phyloP scores from a whole-genome alignment of 2,888 invertebrate genomes.

The Parnassius orleans region DNA sequence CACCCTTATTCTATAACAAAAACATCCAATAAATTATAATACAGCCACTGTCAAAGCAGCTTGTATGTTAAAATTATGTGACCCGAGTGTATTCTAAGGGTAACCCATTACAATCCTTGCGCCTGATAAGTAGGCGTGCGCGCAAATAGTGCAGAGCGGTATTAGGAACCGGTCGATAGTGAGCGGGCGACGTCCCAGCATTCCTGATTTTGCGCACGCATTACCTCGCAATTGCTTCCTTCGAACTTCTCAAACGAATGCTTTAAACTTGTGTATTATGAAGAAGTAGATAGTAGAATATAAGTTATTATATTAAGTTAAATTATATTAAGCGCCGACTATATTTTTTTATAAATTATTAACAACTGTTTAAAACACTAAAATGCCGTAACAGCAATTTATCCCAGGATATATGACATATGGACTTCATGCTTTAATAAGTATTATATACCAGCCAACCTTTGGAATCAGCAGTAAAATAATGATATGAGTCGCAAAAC shows the following conservation, averaged over 20 bases:
- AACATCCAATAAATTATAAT: conserved; percentile 11
- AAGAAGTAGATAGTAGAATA: too few relatives aligned
- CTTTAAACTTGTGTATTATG: not conserved
- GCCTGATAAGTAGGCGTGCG: conserved; percentile 30
- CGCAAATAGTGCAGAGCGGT: conserved; percentile 44
- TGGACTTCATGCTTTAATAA: too few relatives aligned
- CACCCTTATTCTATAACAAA: too few relatives aligned
- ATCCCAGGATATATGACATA: too few relatives aligned
- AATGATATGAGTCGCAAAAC: too few relatives aligned
- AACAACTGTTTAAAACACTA: too few relatives aligned
- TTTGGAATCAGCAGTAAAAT: too few relatives aligned
- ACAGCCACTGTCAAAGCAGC: conserved; percentile 10
- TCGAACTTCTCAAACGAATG: conserved; percentile 20
- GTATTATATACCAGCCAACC: too few relatives aligned
- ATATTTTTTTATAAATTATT: too few relatives aligned
- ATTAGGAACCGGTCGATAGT: conserved; percentile 61
- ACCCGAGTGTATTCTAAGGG: conserved; percentile 11
- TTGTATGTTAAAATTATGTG: conserved; percentile 18
- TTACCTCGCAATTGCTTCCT: conserved; percentile 19
- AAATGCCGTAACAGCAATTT: too few relatives aligned
- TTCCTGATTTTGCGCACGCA: conserved; percentile 61
- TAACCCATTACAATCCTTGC: conserved; percentile 18
- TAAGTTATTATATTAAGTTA: too few relatives aligned
- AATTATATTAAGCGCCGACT: too few relatives aligned
- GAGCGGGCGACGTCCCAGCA: conserved; percentile 64